Evolutionary conservation across 2,797 vertebrate genomes (phyloP), one percentile per base, ranked within the genome.

Genomic region (Gadopsis bispinosus): DNA sequence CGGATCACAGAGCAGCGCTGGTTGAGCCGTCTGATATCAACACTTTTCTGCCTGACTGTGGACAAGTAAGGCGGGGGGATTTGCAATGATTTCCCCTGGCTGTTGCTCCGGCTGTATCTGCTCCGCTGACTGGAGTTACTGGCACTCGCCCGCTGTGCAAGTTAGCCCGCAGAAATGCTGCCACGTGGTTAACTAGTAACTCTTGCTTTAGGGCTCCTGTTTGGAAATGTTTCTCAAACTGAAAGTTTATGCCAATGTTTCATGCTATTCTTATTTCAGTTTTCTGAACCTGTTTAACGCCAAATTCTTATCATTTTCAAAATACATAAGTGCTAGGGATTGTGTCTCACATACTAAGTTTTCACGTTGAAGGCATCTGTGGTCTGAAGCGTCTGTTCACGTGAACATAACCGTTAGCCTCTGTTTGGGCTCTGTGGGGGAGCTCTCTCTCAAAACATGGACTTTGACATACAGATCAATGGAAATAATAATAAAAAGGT

Each of bases 11-110:
- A 81, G 75, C 89, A 69, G 84, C 43, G 56, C 87, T 58, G 80
- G 74, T 74, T 89, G 87, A 93, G 90, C 85, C 13, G 77, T 90
- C 87, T 88, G 83, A 89, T 91, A 91, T 87, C 90, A 92, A 91
- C 89, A 82, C 86, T 91, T 84, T 88, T 88, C 86, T 87, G 85
- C 83, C 80, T 85, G 90, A 83, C 80, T 85, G 81, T 88, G 83
- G 83, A 88, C 80, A 70, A 87, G 83, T 78, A 84, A 86, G 75
- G 77, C 75, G 63, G 84, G 47, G 80, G 89, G 88, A 89, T 90
- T 88, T 90, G 72, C 62, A 51, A 70, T 92, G 87, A 93, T 92
- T 90, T 93, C 86, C 87, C 86, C 84, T 61, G 83, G 75, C 88
- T 85, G 83, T 39, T 54, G 76, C 74, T 75, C 69, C 1, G 22